phyloP scores from a whole-genome alignment of 2,113 vertebrate species.

The Lophius piscatorius region DNA sequence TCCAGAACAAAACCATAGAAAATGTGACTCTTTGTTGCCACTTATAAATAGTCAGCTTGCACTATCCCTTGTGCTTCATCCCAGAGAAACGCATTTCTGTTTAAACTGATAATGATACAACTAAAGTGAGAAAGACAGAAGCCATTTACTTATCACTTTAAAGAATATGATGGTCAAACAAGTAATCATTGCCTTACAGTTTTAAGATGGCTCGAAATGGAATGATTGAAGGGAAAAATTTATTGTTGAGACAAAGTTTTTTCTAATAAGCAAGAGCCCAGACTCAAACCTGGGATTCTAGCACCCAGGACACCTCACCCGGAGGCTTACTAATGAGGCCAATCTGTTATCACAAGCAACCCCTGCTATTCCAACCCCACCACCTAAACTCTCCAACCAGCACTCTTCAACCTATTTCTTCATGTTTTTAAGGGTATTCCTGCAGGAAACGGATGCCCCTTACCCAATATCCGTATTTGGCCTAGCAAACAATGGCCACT shows the following conservation, averaged over 20 bases:
- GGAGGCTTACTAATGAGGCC: conserved; percentile 75
- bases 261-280: conserved; percentile 73
- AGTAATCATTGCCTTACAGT: conserved; percentile 40
- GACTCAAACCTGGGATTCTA: conserved; percentile 49
- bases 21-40: conserved; percentile 34
- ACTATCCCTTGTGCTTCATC: no score
- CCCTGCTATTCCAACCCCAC: conserved; percentile 2
- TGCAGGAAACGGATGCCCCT: conserved; percentile 30
- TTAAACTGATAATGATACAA: conserved; percentile 54
- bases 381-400: conserved; percentile 62
- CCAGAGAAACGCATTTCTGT: conserved; percentile 52
- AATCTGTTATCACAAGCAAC: conserved; percentile 46
- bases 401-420: conserved; percentile 61
- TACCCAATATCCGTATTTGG: conserved; percentile 35
- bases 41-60: no score
- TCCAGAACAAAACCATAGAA: conserved; percentile 4
- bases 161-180: conserved; percentile 38
- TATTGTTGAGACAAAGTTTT: no score
- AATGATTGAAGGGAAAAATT: no score
- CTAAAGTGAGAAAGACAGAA: conserved; percentile 32
- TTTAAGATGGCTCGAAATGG: no score
- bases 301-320: conserved; percentile 42
- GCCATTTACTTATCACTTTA: conserved; percentile 54
- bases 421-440: conserved; percentile 32
- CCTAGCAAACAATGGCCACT: conserved; percentile 21